phyloP scores from a whole-genome alignment of 1,140 invertebrate genomes.

The Drosophila kepulauana region DNA sequence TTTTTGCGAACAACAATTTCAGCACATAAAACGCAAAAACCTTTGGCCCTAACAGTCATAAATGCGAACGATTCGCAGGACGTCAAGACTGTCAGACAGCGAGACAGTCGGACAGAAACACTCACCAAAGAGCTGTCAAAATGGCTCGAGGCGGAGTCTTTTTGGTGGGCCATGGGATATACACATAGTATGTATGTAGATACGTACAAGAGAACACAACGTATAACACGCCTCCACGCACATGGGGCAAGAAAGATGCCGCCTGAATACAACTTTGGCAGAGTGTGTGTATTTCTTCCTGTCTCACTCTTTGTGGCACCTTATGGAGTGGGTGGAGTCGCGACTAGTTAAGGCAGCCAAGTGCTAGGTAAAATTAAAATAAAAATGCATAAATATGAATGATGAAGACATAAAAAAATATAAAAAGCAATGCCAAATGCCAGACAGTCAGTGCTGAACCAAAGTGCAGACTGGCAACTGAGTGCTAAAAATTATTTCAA shows the following conservation, averaged over 20 bases:
- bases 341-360: constrained; percentile 52
- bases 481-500: constrained; percentile 58
- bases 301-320: constrained; percentile 2
- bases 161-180: constrained; percentile 10
- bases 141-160: constrained; percentile 37
- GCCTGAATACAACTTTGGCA: not conserved
- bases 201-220: too few relatives aligned
- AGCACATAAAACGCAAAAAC: constrained; percentile 60
- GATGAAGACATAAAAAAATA: constrained; percentile 71
- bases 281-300: not conserved
- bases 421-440: constrained; percentile 34
- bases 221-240: constrained; percentile 37
- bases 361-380: constrained; percentile 66
- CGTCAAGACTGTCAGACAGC: constrained; percentile 25
- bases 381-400: constrained; percentile 71
- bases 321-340: constrained; percentile 38
- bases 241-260: constrained; percentile 39
- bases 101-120: constrained; percentile 3
- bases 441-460: constrained; percentile 7
- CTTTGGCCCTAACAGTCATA: constrained; percentile 71
- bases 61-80: constrained; percentile 61
- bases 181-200: too few relatives aligned
- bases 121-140: constrained; percentile 66
- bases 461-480: constrained; percentile 1
- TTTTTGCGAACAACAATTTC: constrained; percentile 52